Evolutionary conservation across 2,113 vertebrate species (phyloP).

Genomic region (Rhadina sibilatrix): DNA sequence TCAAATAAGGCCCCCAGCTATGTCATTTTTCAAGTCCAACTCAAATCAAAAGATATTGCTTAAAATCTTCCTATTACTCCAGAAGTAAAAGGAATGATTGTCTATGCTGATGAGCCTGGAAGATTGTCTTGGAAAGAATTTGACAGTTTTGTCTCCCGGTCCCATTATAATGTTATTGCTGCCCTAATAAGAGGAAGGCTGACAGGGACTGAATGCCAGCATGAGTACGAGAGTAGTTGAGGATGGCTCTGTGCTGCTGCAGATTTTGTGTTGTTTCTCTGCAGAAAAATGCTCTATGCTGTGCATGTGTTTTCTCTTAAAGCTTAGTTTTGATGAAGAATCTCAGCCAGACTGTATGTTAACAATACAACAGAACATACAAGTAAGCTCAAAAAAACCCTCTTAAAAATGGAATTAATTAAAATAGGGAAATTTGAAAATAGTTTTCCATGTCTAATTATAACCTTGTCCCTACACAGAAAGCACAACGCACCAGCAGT

Average conservation of each 20-base stretch:
- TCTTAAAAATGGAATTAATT: not conserved
- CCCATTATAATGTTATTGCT: constrained; percentile 71
- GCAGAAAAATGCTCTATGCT: not conserved
- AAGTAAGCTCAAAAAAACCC: not conserved
- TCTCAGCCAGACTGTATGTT: not conserved
- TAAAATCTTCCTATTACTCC: constrained; percentile 77
- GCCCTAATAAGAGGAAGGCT: constrained; percentile 11
- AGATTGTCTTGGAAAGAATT: constrained; percentile 78
- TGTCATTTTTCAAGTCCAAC: constrained; percentile 74
- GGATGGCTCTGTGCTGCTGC: not conserved
- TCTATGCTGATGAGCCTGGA: constrained; percentile 78
- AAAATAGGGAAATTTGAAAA: not conserved
- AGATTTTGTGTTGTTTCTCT: constrained; percentile 14
- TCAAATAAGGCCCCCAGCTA: constrained; percentile 77
- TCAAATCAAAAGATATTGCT: constrained; percentile 80
- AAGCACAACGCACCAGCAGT: not conserved
- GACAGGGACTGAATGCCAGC: not conserved
- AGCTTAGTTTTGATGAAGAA: constrained; percentile 15
- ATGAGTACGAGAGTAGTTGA: not conserved
- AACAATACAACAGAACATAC: not conserved
- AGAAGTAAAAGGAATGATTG: constrained; percentile 79
- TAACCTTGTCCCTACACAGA: not conserved
- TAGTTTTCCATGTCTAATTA: not conserved
- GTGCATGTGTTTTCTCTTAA: constrained; percentile 13
- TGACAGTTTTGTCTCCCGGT: constrained; percentile 64